A percentile compares a stretch with the other conserved stretches of the same genome.
Conservation (phyloP, 2,888 invertebrate species). For the Drosophila kambysellisi region DNA sequence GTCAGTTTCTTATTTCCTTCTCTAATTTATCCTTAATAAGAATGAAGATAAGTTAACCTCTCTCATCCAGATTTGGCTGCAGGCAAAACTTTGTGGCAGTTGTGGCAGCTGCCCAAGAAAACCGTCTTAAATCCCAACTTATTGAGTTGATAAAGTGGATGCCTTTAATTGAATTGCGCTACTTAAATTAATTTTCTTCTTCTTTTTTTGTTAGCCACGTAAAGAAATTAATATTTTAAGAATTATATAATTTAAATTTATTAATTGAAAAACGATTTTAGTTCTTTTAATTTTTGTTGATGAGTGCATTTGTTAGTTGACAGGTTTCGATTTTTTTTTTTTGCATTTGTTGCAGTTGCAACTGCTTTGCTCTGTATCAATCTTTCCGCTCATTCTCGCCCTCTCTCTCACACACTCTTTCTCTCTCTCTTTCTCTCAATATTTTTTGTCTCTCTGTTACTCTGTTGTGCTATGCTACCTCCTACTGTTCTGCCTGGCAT, state of each 20-base stretch:
- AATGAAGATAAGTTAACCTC: too few relatives aligned
- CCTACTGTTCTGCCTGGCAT: conserved; percentile 36
- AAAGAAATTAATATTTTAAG: too few relatives aligned
- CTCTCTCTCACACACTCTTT: not conserved
- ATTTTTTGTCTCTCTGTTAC: not conserved
- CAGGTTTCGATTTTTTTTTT: not conserved
- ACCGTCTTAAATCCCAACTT: not conserved
- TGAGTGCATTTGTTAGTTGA: conserved; percentile 16
- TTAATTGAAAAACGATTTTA: not conserved
- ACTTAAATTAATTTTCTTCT: not conserved
- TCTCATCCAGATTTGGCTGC: too few relatives aligned
- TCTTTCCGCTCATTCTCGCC: not conserved
- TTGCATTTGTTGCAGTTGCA: not conserved
- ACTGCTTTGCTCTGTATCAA: not conserved
- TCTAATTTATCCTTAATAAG: not conserved
- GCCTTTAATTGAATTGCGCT: not conserved
- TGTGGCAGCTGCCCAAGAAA: too few relatives aligned
- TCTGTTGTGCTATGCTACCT: conserved; percentile 1
- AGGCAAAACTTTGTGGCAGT: too few relatives aligned
- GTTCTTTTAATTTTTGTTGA: not conserved
- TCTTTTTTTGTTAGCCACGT: too few relatives aligned
- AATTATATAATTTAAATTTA: not conserved
- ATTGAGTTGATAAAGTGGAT: too few relatives aligned
- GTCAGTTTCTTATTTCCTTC: not conserved
- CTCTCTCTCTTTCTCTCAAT: not conserved